phyloP scores from a whole-genome alignment of 2,888 invertebrate species.

The Apomyelois bistriatella region DNA sequence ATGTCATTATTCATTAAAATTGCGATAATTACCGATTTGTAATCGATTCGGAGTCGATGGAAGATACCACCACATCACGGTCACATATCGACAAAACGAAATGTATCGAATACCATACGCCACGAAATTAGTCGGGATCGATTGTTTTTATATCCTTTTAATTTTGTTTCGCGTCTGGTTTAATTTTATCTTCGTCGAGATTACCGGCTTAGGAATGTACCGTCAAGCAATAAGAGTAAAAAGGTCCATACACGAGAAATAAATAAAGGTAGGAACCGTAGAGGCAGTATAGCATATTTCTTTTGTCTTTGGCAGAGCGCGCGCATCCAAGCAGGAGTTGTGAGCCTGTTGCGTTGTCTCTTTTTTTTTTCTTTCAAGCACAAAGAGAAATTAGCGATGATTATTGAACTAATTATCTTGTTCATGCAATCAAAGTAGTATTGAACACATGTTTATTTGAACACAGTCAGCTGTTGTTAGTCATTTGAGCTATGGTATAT shows the following conservation, averaged over 20 bases:
- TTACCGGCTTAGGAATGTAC: conserved; percentile 79
- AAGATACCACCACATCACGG: conserved; percentile 34
- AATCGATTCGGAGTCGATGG: conserved; percentile 33
- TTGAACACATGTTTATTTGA: no score
- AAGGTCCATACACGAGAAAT: conserved; percentile 71
- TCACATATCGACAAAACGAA: conserved; percentile 39
- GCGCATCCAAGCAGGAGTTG: neutral
- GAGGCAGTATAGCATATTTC: neutral
- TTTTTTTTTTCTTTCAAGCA: no score
- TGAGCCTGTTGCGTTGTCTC: no score
- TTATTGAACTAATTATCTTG: no score
- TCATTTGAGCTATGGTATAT: no score
- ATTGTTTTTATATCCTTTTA: conserved; percentile 75
- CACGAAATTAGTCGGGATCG: conserved; percentile 75
- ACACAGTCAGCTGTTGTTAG: no score
- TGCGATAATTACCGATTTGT: conserved; percentile 27
- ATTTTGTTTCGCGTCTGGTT: conserved; percentile 79
- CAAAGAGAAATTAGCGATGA: no score
- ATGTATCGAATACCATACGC: conserved; percentile 61
- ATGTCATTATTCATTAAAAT: no score
- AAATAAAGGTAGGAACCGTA: conserved; percentile 61
- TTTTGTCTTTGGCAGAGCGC: neutral
- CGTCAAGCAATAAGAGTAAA: conserved; percentile 72
- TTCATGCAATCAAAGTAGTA: no score
- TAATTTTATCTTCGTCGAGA: conserved; percentile 79